Evolutionary conservation across 2,113 vertebrate genomes (phyloP).

Genomic region (rabbit (Oryctolagus cuniculus)): DNA sequence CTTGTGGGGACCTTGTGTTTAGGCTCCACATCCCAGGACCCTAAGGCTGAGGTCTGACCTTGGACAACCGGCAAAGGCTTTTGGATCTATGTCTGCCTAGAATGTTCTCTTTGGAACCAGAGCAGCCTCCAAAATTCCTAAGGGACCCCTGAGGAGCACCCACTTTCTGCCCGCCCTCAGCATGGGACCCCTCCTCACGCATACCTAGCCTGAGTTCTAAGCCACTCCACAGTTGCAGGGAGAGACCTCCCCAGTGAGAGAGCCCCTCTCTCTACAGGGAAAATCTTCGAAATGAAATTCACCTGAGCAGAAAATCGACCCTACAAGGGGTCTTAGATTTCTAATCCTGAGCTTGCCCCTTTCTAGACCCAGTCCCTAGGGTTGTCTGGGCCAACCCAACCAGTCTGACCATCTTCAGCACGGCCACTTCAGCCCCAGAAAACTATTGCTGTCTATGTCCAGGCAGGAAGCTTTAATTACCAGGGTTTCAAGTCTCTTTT

Average conservation of each 20-base stretch:
- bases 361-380: neutral
- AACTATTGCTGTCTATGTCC: neutral
- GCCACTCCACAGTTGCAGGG: neutral
- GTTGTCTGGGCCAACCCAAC: neutral
- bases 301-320: neutral
- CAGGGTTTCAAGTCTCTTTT: neutral
- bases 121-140: neutral
- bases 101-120: neutral
- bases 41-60: neutral
- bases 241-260: neutral
- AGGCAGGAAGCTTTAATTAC: conserved; percentile 43
- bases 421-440: neutral
- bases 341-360: neutral
- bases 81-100: neutral
- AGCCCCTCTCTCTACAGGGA: neutral
- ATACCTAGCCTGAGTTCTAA: neutral
- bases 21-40: neutral
- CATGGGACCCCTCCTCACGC: neutral
- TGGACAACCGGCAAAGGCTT: neutral
- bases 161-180: neutral
- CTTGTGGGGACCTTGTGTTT: neutral
- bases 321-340: neutral
- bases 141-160: neutral
- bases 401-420: neutral
- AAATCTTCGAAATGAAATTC: conserved; percentile 37